Evolutionary conservation across 2,797 vertebrate species (phyloP).

Genomic region (Parauchenoglanis punctatus): DNA sequence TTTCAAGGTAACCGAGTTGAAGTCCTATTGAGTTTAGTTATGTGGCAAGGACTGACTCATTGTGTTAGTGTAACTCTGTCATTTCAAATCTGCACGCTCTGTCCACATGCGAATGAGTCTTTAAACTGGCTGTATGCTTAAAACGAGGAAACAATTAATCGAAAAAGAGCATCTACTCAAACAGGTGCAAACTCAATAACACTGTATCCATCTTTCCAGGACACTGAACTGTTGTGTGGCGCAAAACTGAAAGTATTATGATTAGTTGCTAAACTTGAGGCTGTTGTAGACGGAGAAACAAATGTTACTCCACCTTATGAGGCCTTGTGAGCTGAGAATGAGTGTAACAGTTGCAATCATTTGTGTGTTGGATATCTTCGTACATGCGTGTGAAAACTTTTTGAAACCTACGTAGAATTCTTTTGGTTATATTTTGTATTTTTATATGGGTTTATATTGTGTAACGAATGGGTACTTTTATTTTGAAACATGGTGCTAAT

Average conservation of each 20-base stretch:
- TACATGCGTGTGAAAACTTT: too few species aligned
- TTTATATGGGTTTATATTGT: too few species aligned
- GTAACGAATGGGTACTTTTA: too few species aligned
- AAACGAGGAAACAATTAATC: too few species aligned
- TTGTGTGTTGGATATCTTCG: too few species aligned
- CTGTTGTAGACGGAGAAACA: neutral
- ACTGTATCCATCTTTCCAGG: neutral
- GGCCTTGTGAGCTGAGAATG: neutral
- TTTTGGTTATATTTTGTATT: too few species aligned
- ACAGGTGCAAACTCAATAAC: neutral
- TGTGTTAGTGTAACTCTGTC: neutral
- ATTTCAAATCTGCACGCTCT: neutral
- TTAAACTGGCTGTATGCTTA: neutral
- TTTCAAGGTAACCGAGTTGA: conserved; percentile 78
- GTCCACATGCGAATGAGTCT: neutral
- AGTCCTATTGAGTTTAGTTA: neutral
- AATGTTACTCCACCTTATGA: neutral
- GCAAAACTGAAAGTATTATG: neutral
- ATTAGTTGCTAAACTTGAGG: neutral
- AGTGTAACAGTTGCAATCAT: too few species aligned
- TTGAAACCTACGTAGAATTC: too few species aligned
- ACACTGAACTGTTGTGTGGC: neutral
- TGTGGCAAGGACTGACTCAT: neutral
- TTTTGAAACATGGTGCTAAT: too few species aligned
- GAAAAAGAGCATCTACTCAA: neutral